Evolutionary conservation across 2,797 vertebrate species (phyloP).

Genomic region (Lophius americanus): DNA sequence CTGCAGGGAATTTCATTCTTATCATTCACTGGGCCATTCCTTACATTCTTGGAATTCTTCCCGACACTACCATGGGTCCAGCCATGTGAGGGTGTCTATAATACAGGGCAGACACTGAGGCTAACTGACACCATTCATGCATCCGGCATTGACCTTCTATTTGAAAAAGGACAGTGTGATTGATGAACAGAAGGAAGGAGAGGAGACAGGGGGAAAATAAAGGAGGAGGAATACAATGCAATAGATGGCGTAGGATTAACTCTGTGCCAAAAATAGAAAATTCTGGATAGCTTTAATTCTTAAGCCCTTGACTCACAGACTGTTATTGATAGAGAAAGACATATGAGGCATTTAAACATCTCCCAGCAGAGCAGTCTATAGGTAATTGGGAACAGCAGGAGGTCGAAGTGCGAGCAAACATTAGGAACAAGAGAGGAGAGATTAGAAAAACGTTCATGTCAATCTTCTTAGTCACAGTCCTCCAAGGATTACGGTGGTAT

Average conservation of each 20-base stretch:
- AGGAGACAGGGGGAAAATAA: constrained; percentile 42
- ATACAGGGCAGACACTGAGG: constrained; percentile 67
- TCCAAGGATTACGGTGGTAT: constrained; percentile 36
- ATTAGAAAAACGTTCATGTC: constrained; percentile 67
- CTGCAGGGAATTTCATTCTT: constrained; percentile 71
- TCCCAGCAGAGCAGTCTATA: constrained; percentile 49
- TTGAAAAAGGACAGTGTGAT: constrained; percentile 49
- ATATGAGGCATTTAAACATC: constrained; percentile 54
- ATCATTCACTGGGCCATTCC: constrained; percentile 79
- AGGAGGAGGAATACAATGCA: constrained; percentile 52
- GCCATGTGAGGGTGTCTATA: constrained; percentile 69
- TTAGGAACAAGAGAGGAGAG: constrained; percentile 53
- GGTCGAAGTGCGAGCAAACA: constrained; percentile 68
- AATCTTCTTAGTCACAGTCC: constrained; percentile 68
- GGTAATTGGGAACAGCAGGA: constrained; percentile 65
- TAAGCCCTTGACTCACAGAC: constrained; percentile 64
- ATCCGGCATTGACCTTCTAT: constrained; percentile 47
- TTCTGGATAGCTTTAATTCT: constrained; percentile 64
- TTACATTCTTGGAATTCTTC: constrained; percentile 78
- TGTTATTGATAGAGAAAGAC: constrained; percentile 69
- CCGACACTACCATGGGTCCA: constrained; percentile 65
- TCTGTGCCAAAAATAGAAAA: constrained; percentile 73
- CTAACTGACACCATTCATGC: constrained; percentile 46
- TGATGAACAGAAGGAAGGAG: constrained; percentile 62
- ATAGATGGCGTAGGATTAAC: constrained; percentile 41